Evolutionary conservation across 2,113 vertebrate species (phyloP).

Genomic region (Uria aalge): DNA sequence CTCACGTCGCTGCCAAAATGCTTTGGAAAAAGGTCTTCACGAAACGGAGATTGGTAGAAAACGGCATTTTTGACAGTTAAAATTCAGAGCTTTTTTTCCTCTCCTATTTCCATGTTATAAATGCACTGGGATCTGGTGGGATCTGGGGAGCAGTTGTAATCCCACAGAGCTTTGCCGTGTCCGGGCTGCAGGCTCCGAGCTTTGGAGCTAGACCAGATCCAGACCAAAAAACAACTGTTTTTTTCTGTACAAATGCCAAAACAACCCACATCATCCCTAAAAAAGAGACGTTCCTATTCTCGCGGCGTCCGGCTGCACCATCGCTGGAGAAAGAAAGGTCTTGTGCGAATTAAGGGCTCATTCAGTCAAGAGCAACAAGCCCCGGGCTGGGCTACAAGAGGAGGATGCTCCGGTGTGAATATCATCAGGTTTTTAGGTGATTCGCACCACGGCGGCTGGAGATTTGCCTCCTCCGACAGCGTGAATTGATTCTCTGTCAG

Average conservation of each 20-base stretch:
- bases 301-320: fast-evolving
- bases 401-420: background rate
- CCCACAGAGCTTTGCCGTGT: fast-evolving
- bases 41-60: background rate
- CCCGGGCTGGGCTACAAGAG: background rate
- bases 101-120: background rate
- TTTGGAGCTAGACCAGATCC: fast-evolving
- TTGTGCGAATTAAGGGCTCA: fast-evolving
- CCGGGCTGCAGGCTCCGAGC: background rate
- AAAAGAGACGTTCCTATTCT: background rate
- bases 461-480: background rate
- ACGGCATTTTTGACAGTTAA: background rate
- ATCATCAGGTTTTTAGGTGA: background rate
- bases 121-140: background rate
- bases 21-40: background rate
- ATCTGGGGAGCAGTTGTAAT: background rate
- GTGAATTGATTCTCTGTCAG: background rate
- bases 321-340: background rate
- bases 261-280: background rate
- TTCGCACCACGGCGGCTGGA: fast-evolving
- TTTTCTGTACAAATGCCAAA: background rate
- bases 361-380: background rate
- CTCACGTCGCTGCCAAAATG: background rate
- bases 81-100: background rate
- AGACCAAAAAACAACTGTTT: background rate